These are phyloP conservation scores for Prenolepis imparis DNA, from an alignment of 2,888 invertebrate genomes.

Conservation along the genomic window DNA sequence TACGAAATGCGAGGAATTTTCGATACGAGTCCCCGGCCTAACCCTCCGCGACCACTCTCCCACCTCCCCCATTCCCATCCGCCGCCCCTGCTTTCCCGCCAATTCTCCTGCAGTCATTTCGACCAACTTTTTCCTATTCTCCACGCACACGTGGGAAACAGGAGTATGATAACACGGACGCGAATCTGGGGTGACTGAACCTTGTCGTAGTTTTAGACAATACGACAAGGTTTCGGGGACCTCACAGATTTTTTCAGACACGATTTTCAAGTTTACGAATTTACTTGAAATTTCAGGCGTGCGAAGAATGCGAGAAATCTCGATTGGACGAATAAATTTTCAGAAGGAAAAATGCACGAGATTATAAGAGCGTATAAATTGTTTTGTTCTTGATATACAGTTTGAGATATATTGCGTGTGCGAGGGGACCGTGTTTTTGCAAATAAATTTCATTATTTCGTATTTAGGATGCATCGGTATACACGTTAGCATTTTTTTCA, in stretches of 20 bases:
- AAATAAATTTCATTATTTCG: conserved; percentile 43
- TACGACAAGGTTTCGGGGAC: background rate
- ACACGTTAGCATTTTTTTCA: conserved; percentile 25
- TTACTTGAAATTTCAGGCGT: background rate
- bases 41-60: conserved; percentile 37
- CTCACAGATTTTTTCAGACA: conserved; percentile 2
- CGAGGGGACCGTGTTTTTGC: background rate
- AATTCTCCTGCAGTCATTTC: conserved; percentile 38
- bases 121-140: conserved; percentile 51
- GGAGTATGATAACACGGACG: conserved; percentile 69
- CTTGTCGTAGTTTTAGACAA: conserved; percentile 55
- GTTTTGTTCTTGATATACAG: background rate
- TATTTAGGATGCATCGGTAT: background rate
- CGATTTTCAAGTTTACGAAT: background rate
- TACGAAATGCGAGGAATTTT: conserved; percentile 78
- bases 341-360: background rate
- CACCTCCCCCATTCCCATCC: background rate
- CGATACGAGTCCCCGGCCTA: conserved; percentile 60
- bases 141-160: conserved; percentile 68
- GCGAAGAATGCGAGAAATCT: background rate
- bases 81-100: conserved; percentile 28
- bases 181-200: conserved; percentile 70
- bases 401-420: background rate
- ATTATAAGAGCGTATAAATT: background rate
- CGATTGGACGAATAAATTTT: background rate